Evolutionary conservation across 2,888 invertebrate genomes (phyloP), one percentile per base, ranked within the genome.

Genomic region (Microctonus aethiopoides): DNA sequence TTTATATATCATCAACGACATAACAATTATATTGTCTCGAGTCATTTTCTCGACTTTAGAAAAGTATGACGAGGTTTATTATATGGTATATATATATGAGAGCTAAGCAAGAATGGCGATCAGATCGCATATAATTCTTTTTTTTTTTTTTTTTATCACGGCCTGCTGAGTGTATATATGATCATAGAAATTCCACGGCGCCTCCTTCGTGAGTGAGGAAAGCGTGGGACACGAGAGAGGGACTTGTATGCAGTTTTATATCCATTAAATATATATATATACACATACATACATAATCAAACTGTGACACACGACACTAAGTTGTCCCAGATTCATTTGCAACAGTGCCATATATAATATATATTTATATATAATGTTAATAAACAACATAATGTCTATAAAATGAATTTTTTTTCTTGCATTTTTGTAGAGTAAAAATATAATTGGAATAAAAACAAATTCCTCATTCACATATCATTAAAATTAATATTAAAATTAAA

Each of bases 171-270:
- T 57, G 26, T 67, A 57, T 34, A 39, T 34, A 54, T 29, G 32
- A 29, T 59, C 34, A 32, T 36, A 64, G 59, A 62, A 69, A 65
- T 69, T 65, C 59, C 64, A 20, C 22, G 34, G 54, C 29, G 61
- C 61, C 54, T 66, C 39, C 26, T 63, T 29, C 63, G 34, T 51
- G 51, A 52, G 29, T 34, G 61, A 70, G 61, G 61, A 70, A 70
- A 70, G 70, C 70, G 70, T 70, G 70, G 66, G 70, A 70, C 61
- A 70, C 26, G 16, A 7, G 16, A 16, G 16, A 3, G 46, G 10
- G 52, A 36, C 22, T 34, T 24, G 60, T 32, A 41, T 54, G 32
- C 36, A 65, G 66, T 61, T 60, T 70, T 46, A 70, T 65, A 70
- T 61, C 46, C 56, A 29, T 24, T 36, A 24, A 16, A 46, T 46